Evolutionary conservation across 2,797 vertebrate genomes (phyloP).

Genomic region (Dryobates pubescens): DNA sequence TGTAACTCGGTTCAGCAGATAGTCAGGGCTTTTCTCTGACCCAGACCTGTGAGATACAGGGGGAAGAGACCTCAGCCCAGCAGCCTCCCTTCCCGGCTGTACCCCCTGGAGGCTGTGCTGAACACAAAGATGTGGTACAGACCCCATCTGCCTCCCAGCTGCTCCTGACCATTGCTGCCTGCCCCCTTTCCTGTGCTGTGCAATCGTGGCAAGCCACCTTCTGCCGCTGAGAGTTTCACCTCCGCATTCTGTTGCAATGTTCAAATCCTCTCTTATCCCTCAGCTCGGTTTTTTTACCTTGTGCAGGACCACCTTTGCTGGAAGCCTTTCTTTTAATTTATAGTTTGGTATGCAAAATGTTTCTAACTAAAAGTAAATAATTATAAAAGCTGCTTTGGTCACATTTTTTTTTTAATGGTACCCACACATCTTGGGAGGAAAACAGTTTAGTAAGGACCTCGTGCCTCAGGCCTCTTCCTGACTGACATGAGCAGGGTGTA

Average conservation of each 20-base stretch:
- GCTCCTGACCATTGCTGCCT: neutral
- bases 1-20: neutral
- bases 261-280: neutral
- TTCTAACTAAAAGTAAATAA: slow-evolving; percentile 3
- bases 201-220: neutral
- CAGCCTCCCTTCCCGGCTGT: neutral
- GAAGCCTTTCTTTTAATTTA: neutral
- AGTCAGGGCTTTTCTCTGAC: neutral
- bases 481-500: slow-evolving; percentile 15
- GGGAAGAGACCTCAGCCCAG: neutral
- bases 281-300: neutral
- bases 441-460: slow-evolving; percentile 13
- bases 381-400: neutral
- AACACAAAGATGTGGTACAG: neutral
- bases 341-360: neutral
- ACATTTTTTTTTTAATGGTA: neutral
- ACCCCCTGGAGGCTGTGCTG: neutral
- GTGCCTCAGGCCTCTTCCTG: neutral
- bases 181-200: neutral
- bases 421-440: neutral
- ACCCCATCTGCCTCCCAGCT: neutral
- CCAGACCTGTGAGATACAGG: neutral
- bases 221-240: neutral
- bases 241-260: neutral
- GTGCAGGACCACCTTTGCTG: neutral